Evolutionary conservation across 2,113 vertebrate species (phyloP), one percentile per base, ranked within the genome.

Genomic region (Etia nguti): DNA sequence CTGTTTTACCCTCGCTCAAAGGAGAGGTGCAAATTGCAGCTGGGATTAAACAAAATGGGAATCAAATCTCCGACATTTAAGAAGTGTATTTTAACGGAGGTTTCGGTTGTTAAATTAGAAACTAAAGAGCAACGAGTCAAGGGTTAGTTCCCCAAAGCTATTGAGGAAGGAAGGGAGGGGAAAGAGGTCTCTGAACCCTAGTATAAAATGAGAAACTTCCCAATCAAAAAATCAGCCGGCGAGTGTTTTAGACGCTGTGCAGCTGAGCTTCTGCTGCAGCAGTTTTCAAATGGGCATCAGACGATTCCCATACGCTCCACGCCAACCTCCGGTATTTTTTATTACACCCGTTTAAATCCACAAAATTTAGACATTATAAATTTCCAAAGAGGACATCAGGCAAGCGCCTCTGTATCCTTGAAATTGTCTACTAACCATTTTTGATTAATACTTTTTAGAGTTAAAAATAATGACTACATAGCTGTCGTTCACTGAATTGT

Each of bases 101-200:
- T 62, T 80, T 56, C 43, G 41, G 41, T 15, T 13, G 70, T 68
- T 89, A 60, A 79, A 79, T 79, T 38, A 85, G 52, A 83, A 70
- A 83, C 22, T 26, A 52, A 43, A 68, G 82, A 81, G 83, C 34
- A 52, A 54, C 7, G 36, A 81, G 82, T 13, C 31, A 50, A 52
- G 46, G 73, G 73, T 77, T 50, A 52, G 73, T 10, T 77, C 73
- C 26, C 46, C 16, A 13, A 52, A 77, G 6, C 26, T 31, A 52
- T 12, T 77, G 73, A 77, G 18, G 6, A 59, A 52, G 26, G 20
- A 16, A 26, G 12, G 43, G 34, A 41, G 65, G 85, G 60, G 60
- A 87, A 89, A 46, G 65, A 87, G 90, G 81, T 55, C 24, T 83
- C 82, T 86, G 85, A 91, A 77, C 73, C 73, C 18, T 12, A 20